Evolutionary conservation across 2,888 invertebrate species (phyloP), one percentile per base, ranked within the genome.

Genomic region (Lobophora halterata): DNA sequence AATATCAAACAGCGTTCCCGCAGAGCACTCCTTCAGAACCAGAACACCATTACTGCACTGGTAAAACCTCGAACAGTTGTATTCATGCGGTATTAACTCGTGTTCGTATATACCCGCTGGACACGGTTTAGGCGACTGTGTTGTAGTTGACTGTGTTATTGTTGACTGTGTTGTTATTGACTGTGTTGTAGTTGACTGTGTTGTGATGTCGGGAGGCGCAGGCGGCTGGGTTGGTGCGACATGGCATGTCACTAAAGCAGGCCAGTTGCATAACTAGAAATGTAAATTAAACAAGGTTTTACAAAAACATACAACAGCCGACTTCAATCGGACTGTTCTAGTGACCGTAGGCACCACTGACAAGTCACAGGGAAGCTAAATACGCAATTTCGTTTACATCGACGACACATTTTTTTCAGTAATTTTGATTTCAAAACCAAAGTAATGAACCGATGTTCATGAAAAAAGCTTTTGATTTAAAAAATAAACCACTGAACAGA

Each of bases 61-160:
- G 30, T 77, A 78, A 47, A 46, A 79, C 36, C 61, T 63, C 0
- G 52, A 40, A 45, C 78, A 79, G 36, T 74, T 65, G 0, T 43
- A 60, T 38, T 72, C 73, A 23, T 79, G 76, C 0, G 68, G 62
- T 5, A 79, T 35, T 23, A 79, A 41, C 10, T 46, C 48, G 11
- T 74, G 24, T 23, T 43, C 42, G 5, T 9, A 26, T 2, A 17
- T n/a, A 1, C 21, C 16, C 7, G 29, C 11, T 3, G 28, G 27
- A 13, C 35, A 35, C 3, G 28, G 17, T 7, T 6, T 7, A 5
- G 14, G 5, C 6, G 26, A 1, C 1, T 14, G 9, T 4, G 25
- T 1, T 5, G 13, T 7, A 5, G 26, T 9, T 5, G 26, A 2
- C 3, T 14, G 3, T 14, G 14, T 3, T 5, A 14, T 6, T n/a